Evolutionary conservation across 2,888 invertebrate species (phyloP).

Genomic region (Agriopis leucophaearia): DNA sequence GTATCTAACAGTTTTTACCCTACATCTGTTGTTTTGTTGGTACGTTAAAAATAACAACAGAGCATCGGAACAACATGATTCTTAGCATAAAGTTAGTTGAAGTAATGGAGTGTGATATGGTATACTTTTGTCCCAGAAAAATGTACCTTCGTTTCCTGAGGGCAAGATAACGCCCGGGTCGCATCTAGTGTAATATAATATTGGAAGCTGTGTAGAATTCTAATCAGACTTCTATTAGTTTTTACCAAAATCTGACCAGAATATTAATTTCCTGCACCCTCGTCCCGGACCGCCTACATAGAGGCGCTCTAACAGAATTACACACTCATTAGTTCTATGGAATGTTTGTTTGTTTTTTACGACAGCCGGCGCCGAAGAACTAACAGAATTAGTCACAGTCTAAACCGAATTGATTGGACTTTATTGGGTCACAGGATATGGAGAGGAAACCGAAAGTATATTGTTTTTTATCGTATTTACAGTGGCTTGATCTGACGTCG

Average conservation of each 20-base stretch:
- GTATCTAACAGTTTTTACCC: too few relatives aligned
- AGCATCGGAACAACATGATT: too few relatives aligned
- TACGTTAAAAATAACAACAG: not conserved
- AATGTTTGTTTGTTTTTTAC: slow-evolving; percentile 80
- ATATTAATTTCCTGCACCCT: slow-evolving; percentile 65
- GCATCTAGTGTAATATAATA: not conserved
- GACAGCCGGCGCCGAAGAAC: slow-evolving; percentile 73
- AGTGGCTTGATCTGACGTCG: slow-evolving; percentile 30
- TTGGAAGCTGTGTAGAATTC: slow-evolving; percentile 21
- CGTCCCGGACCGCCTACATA: slow-evolving; percentile 73
- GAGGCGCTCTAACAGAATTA: slow-evolving; percentile 79
- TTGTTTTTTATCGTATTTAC: slow-evolving; percentile 34
- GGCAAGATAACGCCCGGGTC: too few relatives aligned
- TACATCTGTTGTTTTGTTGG: not conserved
- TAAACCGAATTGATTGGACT: slow-evolving; percentile 60
- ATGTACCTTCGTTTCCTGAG: too few relatives aligned
- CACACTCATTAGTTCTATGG: slow-evolving; percentile 83
- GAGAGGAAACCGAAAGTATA: slow-evolving; percentile 50
- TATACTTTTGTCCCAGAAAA: too few relatives aligned
- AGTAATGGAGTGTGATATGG: too few relatives aligned
- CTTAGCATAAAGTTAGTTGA: too few relatives aligned
- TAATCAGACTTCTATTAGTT: slow-evolving; percentile 43
- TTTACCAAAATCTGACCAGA: slow-evolving; percentile 48
- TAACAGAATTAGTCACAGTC: slow-evolving; percentile 82
- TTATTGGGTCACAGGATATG: slow-evolving; percentile 66